Evolutionary conservation across 2,113 vertebrate species (phyloP), one percentile per base, ranked within the genome.

Genomic region (Uria aalge): DNA sequence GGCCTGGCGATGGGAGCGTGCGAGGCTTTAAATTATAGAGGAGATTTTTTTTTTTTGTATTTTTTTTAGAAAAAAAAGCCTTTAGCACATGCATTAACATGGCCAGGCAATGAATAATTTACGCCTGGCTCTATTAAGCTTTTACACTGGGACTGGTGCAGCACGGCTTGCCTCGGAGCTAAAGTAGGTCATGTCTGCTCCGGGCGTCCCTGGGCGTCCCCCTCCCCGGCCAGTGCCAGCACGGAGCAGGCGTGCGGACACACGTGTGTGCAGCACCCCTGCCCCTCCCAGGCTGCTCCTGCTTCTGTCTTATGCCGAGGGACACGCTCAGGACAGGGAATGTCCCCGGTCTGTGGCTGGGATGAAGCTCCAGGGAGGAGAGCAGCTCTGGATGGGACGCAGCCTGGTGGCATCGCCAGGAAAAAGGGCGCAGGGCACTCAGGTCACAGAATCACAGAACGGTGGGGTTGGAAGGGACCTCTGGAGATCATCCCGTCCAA

Each of bases 1-100:
- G 88, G 8, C 81, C 12, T 3, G 19, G 32, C 3, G 13, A 41
- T 34, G 72, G 64, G 19, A 85, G 52, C 0, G 11, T 84, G 82
- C 7, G 7, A 88, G 66, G 73, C 63, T 97, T 90, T 98, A 88
- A 98, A 97, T 97, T 97, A 98, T 97, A 86, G 52, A 98, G 76
- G 71, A 97, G 94, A 43, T 14, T 20, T 79, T 79, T 50, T 43
- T 21, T 43, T 9, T n/a, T 57, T 59, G 38, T 40, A 40, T 59
- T 23, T 32, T 36, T 17, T 21, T 53, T 12, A 7, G 57, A 30
- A 7, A 62, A 79, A 72, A 68, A 89, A 95, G 66, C 94, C 94
- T 96, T 96, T 87, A 93, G 81, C 64, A 73, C 90, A 88, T 22
- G 94, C 97, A 96, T 97, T 96, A 95, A 91, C 95, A 90, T 62